Evolutionary conservation across 2,888 invertebrate genomes (phyloP).

Genomic region (Erebia palarica): DNA sequence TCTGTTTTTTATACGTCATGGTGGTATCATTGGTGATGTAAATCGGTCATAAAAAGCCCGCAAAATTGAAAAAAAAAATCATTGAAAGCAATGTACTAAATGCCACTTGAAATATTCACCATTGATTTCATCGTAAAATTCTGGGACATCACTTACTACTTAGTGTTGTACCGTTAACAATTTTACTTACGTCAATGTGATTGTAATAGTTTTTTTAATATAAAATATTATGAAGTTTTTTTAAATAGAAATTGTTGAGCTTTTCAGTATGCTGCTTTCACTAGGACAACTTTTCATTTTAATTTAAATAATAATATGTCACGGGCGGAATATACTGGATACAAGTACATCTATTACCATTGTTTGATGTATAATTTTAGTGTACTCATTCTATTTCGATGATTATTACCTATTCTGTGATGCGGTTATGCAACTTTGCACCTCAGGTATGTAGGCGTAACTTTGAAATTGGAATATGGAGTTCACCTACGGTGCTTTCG

Average conservation of each 20-base stretch:
- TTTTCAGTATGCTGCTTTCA: neutral
- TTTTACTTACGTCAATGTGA: neutral
- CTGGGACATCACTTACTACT: neutral
- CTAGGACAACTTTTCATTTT: slow-evolving; percentile 5
- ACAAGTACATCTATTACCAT: no score
- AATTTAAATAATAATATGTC: neutral
- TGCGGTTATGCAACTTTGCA: neutral
- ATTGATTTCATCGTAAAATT: neutral
- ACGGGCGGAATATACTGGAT: neutral
- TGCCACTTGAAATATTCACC: neutral
- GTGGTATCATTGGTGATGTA: no score
- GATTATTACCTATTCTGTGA: no score
- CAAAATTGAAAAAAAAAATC: no score
- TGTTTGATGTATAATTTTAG: no score
- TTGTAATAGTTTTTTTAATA: neutral
- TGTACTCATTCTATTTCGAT: no score
- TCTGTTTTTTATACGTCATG: no score
- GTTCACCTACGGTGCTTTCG: neutral
- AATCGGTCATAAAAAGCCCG: no score
- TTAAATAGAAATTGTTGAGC: neutral
- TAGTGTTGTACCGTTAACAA: neutral
- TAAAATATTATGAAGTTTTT: neutral
- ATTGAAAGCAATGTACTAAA: no score
- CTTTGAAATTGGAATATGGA: neutral
- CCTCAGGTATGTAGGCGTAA: neutral